Evolutionary conservation across 2,888 invertebrate genomes (phyloP).

Genomic region (Aphidoletes aphidimyza): DNA sequence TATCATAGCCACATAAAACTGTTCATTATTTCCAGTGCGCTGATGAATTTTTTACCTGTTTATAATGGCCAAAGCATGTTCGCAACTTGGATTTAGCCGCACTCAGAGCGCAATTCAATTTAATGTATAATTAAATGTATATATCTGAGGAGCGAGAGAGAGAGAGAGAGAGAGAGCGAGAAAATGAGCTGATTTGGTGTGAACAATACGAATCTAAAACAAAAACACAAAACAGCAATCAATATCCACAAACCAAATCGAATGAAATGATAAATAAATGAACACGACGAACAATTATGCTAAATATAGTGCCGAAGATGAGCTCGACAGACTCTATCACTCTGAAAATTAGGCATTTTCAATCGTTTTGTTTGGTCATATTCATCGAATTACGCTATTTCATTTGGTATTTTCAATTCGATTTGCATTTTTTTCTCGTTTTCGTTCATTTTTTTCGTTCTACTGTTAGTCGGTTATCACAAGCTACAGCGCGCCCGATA

Average conservation of each 20-base stretch:
- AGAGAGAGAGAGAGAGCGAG: background rate
- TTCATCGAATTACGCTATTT: slow-evolving; percentile 22
- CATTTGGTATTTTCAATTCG: slow-evolving; percentile 8
- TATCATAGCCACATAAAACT: too few relatives aligned
- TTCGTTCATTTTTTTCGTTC: background rate
- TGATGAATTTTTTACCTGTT: too few relatives aligned
- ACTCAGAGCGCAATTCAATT: background rate
- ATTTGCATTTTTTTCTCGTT: slow-evolving; percentile 13
- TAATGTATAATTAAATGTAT: too few relatives aligned
- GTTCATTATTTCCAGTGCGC: too few relatives aligned
- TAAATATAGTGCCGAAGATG: background rate
- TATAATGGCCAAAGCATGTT: too few relatives aligned
- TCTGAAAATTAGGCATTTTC: background rate
- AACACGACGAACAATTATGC: background rate
- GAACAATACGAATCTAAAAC: background rate
- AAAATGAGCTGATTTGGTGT: background rate
- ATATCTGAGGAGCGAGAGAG: too few relatives aligned
- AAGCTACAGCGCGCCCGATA: background rate
- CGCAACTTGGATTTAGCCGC: background rate
- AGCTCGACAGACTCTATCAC: too few relatives aligned
- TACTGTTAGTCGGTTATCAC: too few relatives aligned
- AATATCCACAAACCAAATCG: background rate
- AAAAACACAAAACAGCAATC: background rate
- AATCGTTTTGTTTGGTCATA: background rate
- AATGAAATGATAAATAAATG: background rate